Conservation (phyloP, 2,888 invertebrate genomes). For the Melinopterus prodromus region DNA sequence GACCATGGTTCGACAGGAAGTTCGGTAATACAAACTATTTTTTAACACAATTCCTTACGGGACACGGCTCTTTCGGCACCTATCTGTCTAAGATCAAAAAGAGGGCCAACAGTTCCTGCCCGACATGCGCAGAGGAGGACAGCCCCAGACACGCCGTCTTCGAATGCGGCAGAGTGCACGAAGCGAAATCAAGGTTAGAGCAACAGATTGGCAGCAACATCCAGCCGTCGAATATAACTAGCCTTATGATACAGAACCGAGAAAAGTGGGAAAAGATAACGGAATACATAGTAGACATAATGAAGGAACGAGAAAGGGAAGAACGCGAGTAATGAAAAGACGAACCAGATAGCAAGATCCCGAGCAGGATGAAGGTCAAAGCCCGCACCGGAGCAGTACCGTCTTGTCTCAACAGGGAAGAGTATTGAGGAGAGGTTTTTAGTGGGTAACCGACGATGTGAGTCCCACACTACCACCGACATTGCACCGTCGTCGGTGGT, state of each 20-base stretch:
- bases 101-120: not conserved
- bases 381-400: too few species aligned
- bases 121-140: not conserved
- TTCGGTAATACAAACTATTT: not conserved
- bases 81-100: not conserved
- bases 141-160: not conserved
- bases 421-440: too few species aligned
- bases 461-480: too few species aligned
- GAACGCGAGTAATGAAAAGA: too few species aligned
- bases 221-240: not conserved
- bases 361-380: too few species aligned
- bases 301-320: too few species aligned
- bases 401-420: too few species aligned
- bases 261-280: too few species aligned
- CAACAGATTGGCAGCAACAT: not conserved
- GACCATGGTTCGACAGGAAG: not conserved
- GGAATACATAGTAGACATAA: too few species aligned
- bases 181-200: not conserved
- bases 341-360: too few species aligned
- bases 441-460: too few species aligned
- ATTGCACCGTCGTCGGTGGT: too few species aligned
- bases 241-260: not conserved
- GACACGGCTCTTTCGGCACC: not conserved
- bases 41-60: not conserved
- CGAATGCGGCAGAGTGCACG: not conserved